Evolutionary conservation across 2,113 vertebrate genomes (phyloP).

Genomic region (Strix uralensis): DNA sequence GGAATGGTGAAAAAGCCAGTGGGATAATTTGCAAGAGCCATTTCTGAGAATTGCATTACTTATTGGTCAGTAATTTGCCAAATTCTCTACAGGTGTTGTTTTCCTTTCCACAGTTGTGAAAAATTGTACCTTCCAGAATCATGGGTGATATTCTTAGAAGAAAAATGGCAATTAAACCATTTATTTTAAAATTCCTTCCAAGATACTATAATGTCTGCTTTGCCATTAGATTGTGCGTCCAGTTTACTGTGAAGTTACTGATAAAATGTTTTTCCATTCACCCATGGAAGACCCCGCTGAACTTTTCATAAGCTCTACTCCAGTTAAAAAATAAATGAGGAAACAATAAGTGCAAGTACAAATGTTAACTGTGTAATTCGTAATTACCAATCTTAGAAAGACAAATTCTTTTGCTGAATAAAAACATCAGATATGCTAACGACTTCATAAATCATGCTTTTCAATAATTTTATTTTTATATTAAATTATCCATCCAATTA

Average conservation of each 20-base stretch:
- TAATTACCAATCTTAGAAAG: not conserved
- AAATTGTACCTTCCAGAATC: not conserved
- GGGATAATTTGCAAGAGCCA: not conserved
- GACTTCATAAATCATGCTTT: not conserved
- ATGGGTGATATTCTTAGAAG: not conserved
- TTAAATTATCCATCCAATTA: not conserved
- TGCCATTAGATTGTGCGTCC: not conserved
- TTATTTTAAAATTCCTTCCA: not conserved
- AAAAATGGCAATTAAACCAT: not conserved
- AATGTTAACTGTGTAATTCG: not conserved
- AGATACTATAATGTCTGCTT: not conserved
- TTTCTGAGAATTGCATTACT: not conserved
- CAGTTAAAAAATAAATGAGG: not conserved
- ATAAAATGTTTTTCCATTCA: slow-evolving; percentile 1
- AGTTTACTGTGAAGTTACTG: not conserved
- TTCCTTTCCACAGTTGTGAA: not conserved
- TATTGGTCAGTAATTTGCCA: not conserved
- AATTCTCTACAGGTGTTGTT: not conserved
- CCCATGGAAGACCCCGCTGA: not conserved
- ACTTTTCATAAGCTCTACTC: not conserved
- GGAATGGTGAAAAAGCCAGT: not conserved
- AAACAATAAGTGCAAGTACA: not conserved
- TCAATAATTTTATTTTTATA: slow-evolving; percentile 14
- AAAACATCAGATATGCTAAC: not conserved
- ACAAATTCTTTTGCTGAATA: not conserved